Conservation (phyloP, 1,140 invertebrate genomes). For the Fopius arisanus region DNA sequence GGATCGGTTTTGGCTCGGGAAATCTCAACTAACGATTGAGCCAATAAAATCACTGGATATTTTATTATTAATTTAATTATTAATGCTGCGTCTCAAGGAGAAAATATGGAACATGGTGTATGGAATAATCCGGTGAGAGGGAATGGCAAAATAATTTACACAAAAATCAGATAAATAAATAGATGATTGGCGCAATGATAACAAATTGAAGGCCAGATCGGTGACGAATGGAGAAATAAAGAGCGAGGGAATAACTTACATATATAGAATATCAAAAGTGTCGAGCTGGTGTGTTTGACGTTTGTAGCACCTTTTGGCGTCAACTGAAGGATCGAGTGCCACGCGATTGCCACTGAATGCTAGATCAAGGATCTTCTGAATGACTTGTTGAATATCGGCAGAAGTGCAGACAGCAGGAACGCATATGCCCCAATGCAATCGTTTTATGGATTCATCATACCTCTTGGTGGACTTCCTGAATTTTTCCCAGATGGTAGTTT, state of each 20-base stretch:
- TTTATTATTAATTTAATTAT: too few relatives aligned
- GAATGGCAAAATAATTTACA: too few relatives aligned
- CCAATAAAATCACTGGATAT: too few relatives aligned
- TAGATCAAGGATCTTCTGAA: conserved; percentile 63
- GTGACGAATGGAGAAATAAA: too few relatives aligned
- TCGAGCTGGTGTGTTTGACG: conserved; percentile 46
- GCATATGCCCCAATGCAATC: conserved; percentile 71
- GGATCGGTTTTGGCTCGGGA: too few relatives aligned
- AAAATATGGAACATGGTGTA: too few relatives aligned
- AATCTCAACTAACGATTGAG: too few relatives aligned
- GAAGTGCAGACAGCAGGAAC: conserved; percentile 68
- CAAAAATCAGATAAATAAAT: too few relatives aligned
- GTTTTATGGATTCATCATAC: conserved; percentile 59
- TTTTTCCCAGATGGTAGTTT: conserved; percentile 42
- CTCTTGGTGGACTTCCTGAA: conserved; percentile 46
- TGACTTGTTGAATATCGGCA: conserved; percentile 63
- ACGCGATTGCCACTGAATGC: conserved; percentile 61
- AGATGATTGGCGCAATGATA: too few relatives aligned
- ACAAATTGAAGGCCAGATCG: too few relatives aligned
- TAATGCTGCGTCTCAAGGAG: too few relatives aligned
- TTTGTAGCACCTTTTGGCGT: conserved; percentile 64
- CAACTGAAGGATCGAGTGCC: conserved; percentile 56
- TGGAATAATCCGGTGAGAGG: too few relatives aligned
- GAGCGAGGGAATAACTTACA: conserved; percentile 64
- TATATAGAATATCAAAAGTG: conserved; percentile 60